Evolutionary conservation across 2,888 invertebrate genomes (phyloP), one percentile per base, ranked within the genome.

Genomic region (Cryptus viduatorius): DNA sequence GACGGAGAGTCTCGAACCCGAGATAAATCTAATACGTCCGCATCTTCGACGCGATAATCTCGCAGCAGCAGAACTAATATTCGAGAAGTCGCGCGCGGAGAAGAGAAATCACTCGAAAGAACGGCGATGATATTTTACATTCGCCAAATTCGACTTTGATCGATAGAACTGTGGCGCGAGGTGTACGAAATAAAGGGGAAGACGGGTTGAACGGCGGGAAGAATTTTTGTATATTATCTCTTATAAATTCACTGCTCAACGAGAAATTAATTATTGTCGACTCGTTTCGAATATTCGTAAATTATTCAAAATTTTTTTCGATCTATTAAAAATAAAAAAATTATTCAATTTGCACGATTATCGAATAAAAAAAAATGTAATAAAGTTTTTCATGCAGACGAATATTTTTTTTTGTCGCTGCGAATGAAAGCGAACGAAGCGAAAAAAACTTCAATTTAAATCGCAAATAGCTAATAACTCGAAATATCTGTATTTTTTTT

Each of bases 41-140:
- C 44, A 46, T 77, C 67, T 7, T 48, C 59, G 72, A 72, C 29
- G 72, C 77, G 80, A 84, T 80, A 84, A 80, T 77, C 61, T 80
- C 73, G 71, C 80, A 77, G 67, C 67, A 50, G 29, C 61, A 72
- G 48, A 61, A 79, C 53, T 53, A 53, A 53, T 53, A 19, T 53
- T n/a, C 53, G 53, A 53, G 53, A 53, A 16, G 53, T 19, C 14
- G n/a, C n/a, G 4, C n/a, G n/a, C 24, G 72, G 64, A 72, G 19
- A 53, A 53, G 53, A 53, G 53, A 53, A 19, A 53, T 53, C 53
- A 19, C 53, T 68, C 14, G 53, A 67, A 72, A 64, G 77, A 65
- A 71, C 71, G 76, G 48, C 79, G 72, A 68, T 68, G 59, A 81
- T 77, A 81, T 84, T 81, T 80, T 80, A 84, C 80, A 77, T 78